Conservation (phyloP, 1,140 invertebrate genomes). For the Aphelenchoides besseyi region DNA sequence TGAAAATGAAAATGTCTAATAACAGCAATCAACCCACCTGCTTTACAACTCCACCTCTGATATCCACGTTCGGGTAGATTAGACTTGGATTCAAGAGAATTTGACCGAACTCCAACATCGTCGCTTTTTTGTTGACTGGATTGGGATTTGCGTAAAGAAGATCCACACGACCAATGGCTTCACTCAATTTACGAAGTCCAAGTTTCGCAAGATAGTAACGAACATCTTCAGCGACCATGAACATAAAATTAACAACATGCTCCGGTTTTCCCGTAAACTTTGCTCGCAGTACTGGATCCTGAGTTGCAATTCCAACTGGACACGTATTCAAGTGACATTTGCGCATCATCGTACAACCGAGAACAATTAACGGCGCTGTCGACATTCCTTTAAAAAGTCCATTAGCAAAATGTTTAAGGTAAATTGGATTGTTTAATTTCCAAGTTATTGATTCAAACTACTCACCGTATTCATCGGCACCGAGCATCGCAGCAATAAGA, state of each 20-base stretch:
- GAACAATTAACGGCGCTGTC: slow-evolving; percentile 90
- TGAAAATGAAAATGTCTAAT: background rate
- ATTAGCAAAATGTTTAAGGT: background rate
- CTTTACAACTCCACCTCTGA: slow-evolving; percentile 78
- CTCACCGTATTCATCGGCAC: slow-evolving; percentile 93
- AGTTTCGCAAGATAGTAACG: slow-evolving; percentile 76
- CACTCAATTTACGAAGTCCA: slow-evolving; percentile 83
- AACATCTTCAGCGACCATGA: slow-evolving; percentile 87
- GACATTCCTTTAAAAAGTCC: slow-evolving; percentile 67
- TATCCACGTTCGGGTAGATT: slow-evolving; percentile 82
- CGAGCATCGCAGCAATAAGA: slow-evolving; percentile 87
- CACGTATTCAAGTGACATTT: slow-evolving; percentile 99
- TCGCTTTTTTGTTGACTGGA: slow-evolving; percentile 75
- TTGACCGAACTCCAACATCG: slow-evolving; percentile 76
- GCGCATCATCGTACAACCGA: slow-evolving; percentile 99
- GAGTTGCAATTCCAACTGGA: slow-evolving; percentile 95
- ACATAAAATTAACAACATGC: slow-evolving; percentile 94
- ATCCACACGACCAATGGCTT: slow-evolving; percentile 89
- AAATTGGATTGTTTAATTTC: too few species aligned
- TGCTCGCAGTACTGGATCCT: slow-evolving; percentile 84
- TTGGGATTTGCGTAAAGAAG: slow-evolving; percentile 68
- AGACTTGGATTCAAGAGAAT: slow-evolving; percentile 84
- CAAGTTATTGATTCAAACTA: slow-evolving; percentile 66
- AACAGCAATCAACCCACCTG: slow-evolving; percentile 69
- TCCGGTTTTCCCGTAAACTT: slow-evolving; percentile 97